Base-by-base conservation (phyloP, 37 sponge, comb jelly and placozoan genomes). In the Geodia barretti region DNA sequence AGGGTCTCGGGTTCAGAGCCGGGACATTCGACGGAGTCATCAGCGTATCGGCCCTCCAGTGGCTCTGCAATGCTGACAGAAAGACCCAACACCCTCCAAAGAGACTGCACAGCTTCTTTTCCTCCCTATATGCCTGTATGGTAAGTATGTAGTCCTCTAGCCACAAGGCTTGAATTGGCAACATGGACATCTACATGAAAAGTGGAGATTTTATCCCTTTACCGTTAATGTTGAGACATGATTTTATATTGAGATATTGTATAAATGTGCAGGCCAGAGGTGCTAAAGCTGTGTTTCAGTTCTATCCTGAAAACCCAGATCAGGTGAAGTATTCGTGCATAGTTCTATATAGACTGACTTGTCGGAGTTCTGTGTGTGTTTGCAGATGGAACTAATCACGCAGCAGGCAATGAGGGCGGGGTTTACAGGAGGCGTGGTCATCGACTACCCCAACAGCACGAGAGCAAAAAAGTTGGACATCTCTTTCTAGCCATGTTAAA, bases 51-150 rank as follows among this genome's bases (percentile, higher is more conserved):
- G 95, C 97, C 26, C 80, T 99, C 0, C 99, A 99, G 86, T 99
- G 99, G 99, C 83, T 99, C 38, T 99, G 99, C 77, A 99, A 99
- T 75, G 99, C 99, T n/a, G 97, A 99, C 85, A 96, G 82, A 41
- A 94, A 81, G 47, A 40, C 64, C 43, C 99, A 99, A 73, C 64
- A 90, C 23, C 97, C 97, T 32, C 79, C 81, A 41, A 87, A 88
- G 64, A 83, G 99, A 73, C 84, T 99, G 23, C 77, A 86, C 79
- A 39, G 72, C 26, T 94, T 99, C 84, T 99, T 99, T 88, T 68
- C 89, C 41, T 92, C 93, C 35, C 86, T 99, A 9, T 99, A 92
- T 77, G 83, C 93, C 38, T 88, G 93, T 34, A 77, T 97, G 91
- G 98, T 92, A 41, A 67, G 90, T 59, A 1, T n/a, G 26, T 39